Base-by-base conservation (phyloP, 2,888 invertebrate species). In the Fragum whitleyi region DNA sequence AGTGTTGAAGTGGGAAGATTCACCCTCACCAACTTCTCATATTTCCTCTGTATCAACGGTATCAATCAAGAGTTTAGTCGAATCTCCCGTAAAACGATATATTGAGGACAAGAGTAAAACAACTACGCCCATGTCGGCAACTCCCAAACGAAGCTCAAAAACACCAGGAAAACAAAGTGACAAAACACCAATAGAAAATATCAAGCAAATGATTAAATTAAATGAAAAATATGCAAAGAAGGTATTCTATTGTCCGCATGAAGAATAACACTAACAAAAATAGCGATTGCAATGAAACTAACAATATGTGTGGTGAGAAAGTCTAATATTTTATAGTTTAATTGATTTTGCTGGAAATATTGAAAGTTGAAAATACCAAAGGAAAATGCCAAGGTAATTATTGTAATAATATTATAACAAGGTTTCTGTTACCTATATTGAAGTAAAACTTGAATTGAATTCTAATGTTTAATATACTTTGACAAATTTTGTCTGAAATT, bases 1-100 rank as follows among this genome's bases (percentile, higher is more conserved):
- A 5, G 74, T 74, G 26, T 71, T 68, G 68, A 81, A 78, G 67
- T 85, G 85, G 85, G 81, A 85, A 5, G 85, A 85, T 51, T 68
- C 74, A 19, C 81, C 81, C n/a, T 79, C 85, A 11, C 85, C 85
- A n/a, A 39, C 65, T 47, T 81, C 76, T 3, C 19, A 65, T 26
- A 62, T 71, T 14, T 84, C 84, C n/a, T 62, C 79, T 6, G 62
- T 77, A 2, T 85, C 85, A 21, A 70, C 81, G 16, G 72, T 79
- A 7, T 79, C 79, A 32, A 28, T 81, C 32, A 62, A 77, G 59
- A 77, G 74, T 51, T 71, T 81, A 32, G 65, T 83, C 26, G 83
- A 83, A 74, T 79, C 83, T 26, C 83, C 83, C 1, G 79, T 79
- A 19, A 83, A 83, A 74, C 57, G 69, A 39, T 82, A 82, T 61